A percentile compares a stretch with the other conserved stretches of the same genome.
These are phyloP conservation scores for Acanthisitta chloris DNA, from an alignment of 2,113 vertebrate genomes.

Conservation along the genomic window DNA sequence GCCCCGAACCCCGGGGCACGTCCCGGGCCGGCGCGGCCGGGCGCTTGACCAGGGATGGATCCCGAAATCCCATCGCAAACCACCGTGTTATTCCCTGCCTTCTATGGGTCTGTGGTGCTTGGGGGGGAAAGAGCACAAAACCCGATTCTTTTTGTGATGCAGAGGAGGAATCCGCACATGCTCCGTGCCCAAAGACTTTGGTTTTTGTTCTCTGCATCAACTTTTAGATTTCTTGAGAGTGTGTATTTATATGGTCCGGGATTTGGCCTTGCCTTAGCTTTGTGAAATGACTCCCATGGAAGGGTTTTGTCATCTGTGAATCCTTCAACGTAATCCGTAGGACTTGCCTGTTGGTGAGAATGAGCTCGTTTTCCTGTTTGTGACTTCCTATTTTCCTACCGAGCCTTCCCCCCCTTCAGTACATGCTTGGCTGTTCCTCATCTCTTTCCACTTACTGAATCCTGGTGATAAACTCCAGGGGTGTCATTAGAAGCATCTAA, in stretches of 20 bases:
- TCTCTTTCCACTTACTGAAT: background rate
- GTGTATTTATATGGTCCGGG: accelerated
- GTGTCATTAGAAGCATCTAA: background rate
- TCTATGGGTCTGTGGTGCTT: background rate
- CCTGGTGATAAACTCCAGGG: background rate
- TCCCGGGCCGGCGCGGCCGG: background rate
- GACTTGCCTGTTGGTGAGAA: background rate
- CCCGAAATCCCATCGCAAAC: background rate
- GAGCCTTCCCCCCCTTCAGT: background rate
- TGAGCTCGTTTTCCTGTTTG: conserved; percentile 21
- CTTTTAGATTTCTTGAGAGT: background rate
- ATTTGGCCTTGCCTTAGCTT: background rate
- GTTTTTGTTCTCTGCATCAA: background rate
- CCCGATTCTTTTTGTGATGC: background rate
- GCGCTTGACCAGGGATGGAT: background rate
- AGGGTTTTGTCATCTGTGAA: background rate
- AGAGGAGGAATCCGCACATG: background rate
- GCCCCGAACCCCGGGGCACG: background rate
- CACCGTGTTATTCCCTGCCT: background rate
- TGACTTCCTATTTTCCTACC: conserved; percentile 17
- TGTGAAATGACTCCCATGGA: background rate
- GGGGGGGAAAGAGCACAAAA: background rate
- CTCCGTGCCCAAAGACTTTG: background rate
- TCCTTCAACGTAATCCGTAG: background rate
- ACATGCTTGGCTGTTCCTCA: background rate